Evolutionary conservation across 2,888 invertebrate species (phyloP), one percentile per base, ranked within the genome.

Genomic region (Stenodera caucasica): DNA sequence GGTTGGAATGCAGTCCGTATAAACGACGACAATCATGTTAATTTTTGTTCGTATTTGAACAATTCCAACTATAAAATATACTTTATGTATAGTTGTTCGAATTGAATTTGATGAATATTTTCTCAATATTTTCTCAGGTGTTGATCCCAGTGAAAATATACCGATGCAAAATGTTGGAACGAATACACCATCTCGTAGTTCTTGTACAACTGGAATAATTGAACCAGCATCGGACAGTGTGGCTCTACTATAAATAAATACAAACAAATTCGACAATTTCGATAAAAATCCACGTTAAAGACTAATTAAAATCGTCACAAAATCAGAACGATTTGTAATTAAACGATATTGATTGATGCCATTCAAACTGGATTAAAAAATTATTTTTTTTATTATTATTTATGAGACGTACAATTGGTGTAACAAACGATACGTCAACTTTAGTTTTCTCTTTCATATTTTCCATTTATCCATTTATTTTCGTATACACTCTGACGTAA

Each of bases 161-260:
- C 67, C 73, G 45, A 73, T 77, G 76, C 74, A 75, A 69, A 70
- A 67, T 45, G 66, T 76, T 23, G 74, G 71, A 12, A 72, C 74
- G 12, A 74, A 73, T 49, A 75, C 75, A 15, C 74, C 77, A 30
- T 75, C 75, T n/a, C 67, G 70, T 53, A 72, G 72, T 55, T 77
- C 76, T 21, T 73, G 72, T 53, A 70, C 74, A 32, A 74, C 72
- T 50, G 71, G 68, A 15, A 72, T 70, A 26, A 68, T 70, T 32
- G 75, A 76, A 53, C 75, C 74, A 32, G 66, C 64, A 21, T 65
- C 67, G 23, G 74, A 74, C 40, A 73, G 66, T 55, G 66, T 74
- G n/a, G 73, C 73, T 49, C 63, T 74, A 26, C 64, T 74, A 52
- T 74, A 70, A 67, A 61, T 45, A 26, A 49, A 49, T 40, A 6